Evolutionary conservation across 2,888 invertebrate genomes (phyloP).

Genomic region (Mesorhabditis sp.): DNA sequence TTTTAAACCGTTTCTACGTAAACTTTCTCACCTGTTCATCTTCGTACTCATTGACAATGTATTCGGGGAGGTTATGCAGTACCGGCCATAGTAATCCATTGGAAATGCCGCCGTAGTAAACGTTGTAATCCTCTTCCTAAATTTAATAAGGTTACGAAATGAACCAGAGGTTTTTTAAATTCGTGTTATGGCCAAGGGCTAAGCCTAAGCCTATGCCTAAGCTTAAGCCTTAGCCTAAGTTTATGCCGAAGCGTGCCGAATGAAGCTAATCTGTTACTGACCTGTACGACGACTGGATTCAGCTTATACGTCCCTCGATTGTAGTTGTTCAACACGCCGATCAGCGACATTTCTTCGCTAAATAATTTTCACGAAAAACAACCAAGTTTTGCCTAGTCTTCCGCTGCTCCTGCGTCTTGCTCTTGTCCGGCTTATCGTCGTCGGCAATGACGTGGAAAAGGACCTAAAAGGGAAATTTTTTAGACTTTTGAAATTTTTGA

Average conservation of each 20-base stretch:
- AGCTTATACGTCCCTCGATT: constrained; percentile 56
- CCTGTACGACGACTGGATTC: constrained; percentile 57
- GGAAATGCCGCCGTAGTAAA: constrained; percentile 26
- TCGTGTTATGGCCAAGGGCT: neutral
- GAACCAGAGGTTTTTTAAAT: constrained; percentile 13
- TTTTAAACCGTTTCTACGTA: neutral
- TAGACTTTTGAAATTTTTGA: neutral
- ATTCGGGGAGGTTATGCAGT: constrained; percentile 57
- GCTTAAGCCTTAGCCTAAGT: no score
- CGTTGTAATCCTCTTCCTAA: constrained; percentile 9
- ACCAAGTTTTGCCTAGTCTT: constrained; percentile 22
- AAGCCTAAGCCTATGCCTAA: no score
- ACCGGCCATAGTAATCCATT: constrained; percentile 57
- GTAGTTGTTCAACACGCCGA: constrained; percentile 56
- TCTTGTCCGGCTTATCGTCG: constrained; percentile 45
- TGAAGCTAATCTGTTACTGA: constrained; percentile 14
- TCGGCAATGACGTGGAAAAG: constrained; percentile 56
- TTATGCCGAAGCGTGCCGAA: no score
- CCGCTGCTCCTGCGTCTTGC: constrained; percentile 28
- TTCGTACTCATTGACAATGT: constrained; percentile 55
- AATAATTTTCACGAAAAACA: constrained; percentile 9
- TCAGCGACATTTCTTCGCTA: constrained; percentile 55
- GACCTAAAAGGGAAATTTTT: constrained; percentile 20
- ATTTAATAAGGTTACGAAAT: neutral
- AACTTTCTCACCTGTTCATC: constrained; percentile 34